These are phyloP conservation scores for Lagopus muta DNA, from an alignment of 2,113 vertebrate species.

Conservation along the genomic window DNA sequence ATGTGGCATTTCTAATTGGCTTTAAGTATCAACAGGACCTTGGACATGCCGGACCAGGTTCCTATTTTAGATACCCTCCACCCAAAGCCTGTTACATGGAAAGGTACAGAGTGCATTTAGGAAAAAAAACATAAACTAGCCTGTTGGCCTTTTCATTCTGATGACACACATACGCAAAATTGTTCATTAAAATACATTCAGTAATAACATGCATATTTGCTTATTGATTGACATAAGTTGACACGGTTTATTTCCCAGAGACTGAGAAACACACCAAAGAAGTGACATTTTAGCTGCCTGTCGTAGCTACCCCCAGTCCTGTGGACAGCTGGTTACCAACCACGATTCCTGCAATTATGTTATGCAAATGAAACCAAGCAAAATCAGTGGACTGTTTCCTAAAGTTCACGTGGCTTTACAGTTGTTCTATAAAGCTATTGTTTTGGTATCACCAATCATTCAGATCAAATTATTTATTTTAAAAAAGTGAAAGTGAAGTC, in stretches of 20 bases:
- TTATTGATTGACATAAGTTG: neutral
- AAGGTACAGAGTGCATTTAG: neutral
- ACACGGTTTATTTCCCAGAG: neutral
- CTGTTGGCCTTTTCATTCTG: neutral
- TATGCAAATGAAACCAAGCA: neutral
- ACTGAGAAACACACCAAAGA: neutral
- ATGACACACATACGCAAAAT: neutral
- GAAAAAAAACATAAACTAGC: neutral
- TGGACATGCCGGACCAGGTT: neutral
- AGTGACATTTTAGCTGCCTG: neutral
- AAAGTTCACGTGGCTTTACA: neutral
- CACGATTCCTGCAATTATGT: neutral
- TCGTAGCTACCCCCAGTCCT: neutral
- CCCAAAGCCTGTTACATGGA: neutral
- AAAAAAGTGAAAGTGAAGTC: neutral
- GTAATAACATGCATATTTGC: neutral
- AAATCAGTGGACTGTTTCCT: neutral
- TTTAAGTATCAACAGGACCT: neutral
- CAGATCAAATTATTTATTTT: neutral
- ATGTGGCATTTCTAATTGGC: neutral
- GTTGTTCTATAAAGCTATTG: neutral
- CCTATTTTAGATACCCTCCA: neutral
- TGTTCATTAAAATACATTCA: neutral
- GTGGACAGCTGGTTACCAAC: neutral
- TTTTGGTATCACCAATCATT: neutral